These are phyloP conservation scores for Callorhinus ursinus DNA, from an alignment of 2,113 vertebrate species.

Conservation along the genomic window DNA sequence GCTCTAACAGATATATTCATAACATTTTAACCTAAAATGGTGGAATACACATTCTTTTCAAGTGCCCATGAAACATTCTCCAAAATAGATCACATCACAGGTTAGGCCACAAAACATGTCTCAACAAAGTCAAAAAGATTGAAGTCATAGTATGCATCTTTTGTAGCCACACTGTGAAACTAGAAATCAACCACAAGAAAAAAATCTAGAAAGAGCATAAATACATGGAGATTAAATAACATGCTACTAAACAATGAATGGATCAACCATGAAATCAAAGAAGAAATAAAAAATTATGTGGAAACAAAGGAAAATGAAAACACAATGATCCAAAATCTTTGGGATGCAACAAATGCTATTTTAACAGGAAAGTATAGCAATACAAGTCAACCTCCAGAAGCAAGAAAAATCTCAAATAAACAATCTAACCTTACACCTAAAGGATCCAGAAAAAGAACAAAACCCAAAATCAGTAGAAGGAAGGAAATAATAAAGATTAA, in stretches of 20 bases:
- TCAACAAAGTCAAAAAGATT: neutral
- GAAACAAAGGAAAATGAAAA: neutral
- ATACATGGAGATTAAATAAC: neutral
- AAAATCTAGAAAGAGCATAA: neutral
- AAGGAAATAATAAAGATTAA: neutral
- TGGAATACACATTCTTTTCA: neutral
- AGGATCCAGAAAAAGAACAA: neutral
- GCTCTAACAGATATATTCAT: neutral
- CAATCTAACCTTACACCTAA: neutral
- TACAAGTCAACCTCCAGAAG: neutral
- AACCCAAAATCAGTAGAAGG: neutral
- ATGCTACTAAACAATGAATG: neutral
- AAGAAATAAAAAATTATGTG: neutral
- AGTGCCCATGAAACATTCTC: neutral
- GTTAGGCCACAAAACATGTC: neutral
- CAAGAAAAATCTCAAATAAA: neutral
- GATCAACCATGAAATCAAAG: neutral
- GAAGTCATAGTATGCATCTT: neutral
- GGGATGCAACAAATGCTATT: neutral
- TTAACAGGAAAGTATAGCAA: neutral
- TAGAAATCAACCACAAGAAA: neutral
- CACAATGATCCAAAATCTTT: neutral
- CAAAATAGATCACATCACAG: neutral
- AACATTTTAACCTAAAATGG: neutral
- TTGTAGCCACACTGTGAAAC: neutral